Conservation (phyloP, 2,888 invertebrate genomes). For the Heliconius sara region DNA sequence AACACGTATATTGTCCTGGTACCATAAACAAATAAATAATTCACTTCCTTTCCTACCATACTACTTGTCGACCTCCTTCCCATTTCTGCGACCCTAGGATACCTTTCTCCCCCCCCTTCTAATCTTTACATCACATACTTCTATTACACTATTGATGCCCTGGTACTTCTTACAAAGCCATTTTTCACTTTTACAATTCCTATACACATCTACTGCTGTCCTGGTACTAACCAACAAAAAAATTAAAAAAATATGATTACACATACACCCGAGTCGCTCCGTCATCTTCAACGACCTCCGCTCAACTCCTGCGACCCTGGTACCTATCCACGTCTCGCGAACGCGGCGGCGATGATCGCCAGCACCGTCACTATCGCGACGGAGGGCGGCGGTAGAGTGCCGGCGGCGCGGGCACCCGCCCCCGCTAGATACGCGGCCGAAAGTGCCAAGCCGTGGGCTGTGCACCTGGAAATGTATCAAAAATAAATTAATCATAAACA, state of each 20-base stretch:
- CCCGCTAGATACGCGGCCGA: conserved; percentile 80
- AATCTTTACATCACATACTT: too few species aligned
- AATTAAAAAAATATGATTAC: too few species aligned
- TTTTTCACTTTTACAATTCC: neutral
- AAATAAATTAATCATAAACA: neutral
- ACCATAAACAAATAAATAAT: neutral
- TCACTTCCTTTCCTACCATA: too few species aligned
- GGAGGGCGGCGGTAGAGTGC: conserved; percentile 54
- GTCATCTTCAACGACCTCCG: neutral
- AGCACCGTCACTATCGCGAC: conserved; percentile 50
- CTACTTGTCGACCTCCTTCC: too few species aligned
- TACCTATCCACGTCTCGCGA: conserved; percentile 42
- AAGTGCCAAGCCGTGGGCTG: conserved; percentile 82
- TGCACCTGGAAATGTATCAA: conserved; percentile 70
- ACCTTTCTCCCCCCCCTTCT: too few species aligned
- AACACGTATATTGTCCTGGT: neutral
- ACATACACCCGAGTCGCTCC: neutral
- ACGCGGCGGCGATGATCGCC: conserved; percentile 53
- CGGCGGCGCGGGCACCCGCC: conserved; percentile 71
- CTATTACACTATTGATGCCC: neutral
- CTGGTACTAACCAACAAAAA: neutral
- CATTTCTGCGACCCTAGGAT: too few species aligned
- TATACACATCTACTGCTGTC: neutral
- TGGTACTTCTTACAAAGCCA: neutral
- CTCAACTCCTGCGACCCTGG: neutral